Base-by-base conservation (phyloP, 2,888 invertebrate species). In the Heteromurus nitidus region DNA sequence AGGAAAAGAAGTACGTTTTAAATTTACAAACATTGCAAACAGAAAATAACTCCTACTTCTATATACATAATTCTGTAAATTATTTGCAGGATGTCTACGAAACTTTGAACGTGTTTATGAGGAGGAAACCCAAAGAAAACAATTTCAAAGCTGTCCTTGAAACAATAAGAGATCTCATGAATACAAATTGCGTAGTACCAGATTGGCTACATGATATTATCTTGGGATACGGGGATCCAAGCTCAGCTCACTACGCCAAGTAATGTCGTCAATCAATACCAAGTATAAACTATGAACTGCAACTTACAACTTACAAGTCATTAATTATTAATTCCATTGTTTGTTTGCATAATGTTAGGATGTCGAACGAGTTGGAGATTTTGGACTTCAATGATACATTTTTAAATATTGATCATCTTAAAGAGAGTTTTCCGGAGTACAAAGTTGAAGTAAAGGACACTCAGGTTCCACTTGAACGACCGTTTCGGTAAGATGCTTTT, bases 91-190 rank as follows among this genome's bases (percentile, higher is more conserved):
- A 96, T 89, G 94, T 96, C 0, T 96, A 96, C 89, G 95, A 95
- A 88, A 93, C 95, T 13, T 99, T 99, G 90, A 99, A 98, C 89
- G 94, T 99, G 69, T 93, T 99, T 79, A 95, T 99, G 93, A 92
- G 99, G 44, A 92, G 99, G n/a, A 99, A 99, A 89, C 99, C 99
- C 0, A 99, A 99, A 88, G 98, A 99, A 90, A 99, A 99, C 89
- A 99, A 99, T 90, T 99, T 99, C 90, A 99, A 99, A 90, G 99
- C 99, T 0, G 99, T 99, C 0, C 90, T 99, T 87, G 98, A 99
- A 90, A 99, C 99, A 0, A 99, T 99, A 82, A 91, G 99, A 1
- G 97, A 99, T 90, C 91, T 99, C 86, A 98, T 99, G 98, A 99
- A 99, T 89, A 99, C 99, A 0, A 96, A 97, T 89, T 98, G 97